Evolutionary conservation across 2,113 vertebrate species (phyloP), one percentile per base, ranked within the genome.

Genomic region (Vanacampus margaritifer): DNA sequence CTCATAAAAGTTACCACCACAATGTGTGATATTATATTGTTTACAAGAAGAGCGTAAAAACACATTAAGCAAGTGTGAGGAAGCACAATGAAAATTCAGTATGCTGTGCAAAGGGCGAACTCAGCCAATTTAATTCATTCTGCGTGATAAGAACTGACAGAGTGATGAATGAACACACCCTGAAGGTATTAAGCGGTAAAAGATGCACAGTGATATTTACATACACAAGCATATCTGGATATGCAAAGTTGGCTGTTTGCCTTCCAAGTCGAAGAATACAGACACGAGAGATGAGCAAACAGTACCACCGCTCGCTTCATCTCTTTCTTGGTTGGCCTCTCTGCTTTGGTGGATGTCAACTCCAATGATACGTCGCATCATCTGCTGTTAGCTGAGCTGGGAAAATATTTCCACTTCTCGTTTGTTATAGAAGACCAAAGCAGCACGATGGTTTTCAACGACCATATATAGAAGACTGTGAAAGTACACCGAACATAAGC

Each of bases 141-240:
- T 14, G 23, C 46, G 45, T 71, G 83, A 88, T 87, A 88, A 79
- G 74, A 82, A 74, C 71, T 75, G 87, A 86, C 87, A 88, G 76
- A 76, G 81, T 87, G 88, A 88, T 88, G 84, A 84, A 90, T 87
- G 84, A 81, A 85, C 72, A 72, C 68, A 56, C 66, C 80, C 75
- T 12, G 43, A 39, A 79, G 78, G 79, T 68, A 80, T 74, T 68
- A 70, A 59, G 68, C 43, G 54, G 75, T 66, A 57, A 74, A 73
- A 80, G 73, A 86, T 77, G 80, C 72, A 57, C 69, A 37, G 56
- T 66, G 77, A 83, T 82, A 82, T 86, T 89, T 84, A 84, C 77
- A 89, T 78, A 26, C 80, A 75, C 64, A 73, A 74, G 41, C 74
- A 80, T 48, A 78, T 85, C 78, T 84, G 67, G 46, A 80, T 72